These are phyloP conservation scores for Rhinoptilus africanus DNA, from an alignment of 2,113 vertebrate species.

Conservation along the genomic window DNA sequence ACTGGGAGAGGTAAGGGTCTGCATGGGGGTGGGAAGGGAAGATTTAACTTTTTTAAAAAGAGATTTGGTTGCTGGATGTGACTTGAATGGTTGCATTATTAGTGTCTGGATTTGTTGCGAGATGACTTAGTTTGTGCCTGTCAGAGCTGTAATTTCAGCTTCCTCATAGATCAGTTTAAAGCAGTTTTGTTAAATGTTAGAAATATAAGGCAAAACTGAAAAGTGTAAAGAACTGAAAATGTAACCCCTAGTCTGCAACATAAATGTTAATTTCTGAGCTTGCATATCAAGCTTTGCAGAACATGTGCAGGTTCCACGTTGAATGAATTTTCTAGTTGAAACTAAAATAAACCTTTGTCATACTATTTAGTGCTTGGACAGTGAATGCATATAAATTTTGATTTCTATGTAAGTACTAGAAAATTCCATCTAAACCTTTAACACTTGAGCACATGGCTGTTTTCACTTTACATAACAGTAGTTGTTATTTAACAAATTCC, in stretches of 20 bases:
- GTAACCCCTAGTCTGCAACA: not conserved
- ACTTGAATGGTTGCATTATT: not conserved
- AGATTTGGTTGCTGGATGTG: not conserved
- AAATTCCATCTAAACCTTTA: not conserved
- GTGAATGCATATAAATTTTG: not conserved
- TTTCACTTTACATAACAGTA: not conserved
- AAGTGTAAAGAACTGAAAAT: not conserved
- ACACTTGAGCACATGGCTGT: not conserved
- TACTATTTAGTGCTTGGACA: not conserved
- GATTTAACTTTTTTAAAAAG: not conserved
- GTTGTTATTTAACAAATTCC: not conserved
- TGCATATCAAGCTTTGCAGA: fast-evolving
- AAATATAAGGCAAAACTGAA: not conserved
- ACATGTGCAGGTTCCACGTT: not conserved
- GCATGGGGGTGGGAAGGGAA: not conserved
- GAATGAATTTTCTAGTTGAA: not conserved
- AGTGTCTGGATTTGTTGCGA: not conserved
- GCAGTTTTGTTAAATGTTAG: not conserved
- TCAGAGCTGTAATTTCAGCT: not conserved
- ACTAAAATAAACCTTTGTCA: not conserved
- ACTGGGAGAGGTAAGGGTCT: not conserved
- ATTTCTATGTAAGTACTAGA: not conserved
- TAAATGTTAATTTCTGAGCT: not conserved
- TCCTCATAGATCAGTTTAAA: not conserved
- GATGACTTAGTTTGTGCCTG: fast-evolving